Evolutionary conservation across 2,888 invertebrate genomes (phyloP).

Genomic region (Schizaphis graminum): DNA sequence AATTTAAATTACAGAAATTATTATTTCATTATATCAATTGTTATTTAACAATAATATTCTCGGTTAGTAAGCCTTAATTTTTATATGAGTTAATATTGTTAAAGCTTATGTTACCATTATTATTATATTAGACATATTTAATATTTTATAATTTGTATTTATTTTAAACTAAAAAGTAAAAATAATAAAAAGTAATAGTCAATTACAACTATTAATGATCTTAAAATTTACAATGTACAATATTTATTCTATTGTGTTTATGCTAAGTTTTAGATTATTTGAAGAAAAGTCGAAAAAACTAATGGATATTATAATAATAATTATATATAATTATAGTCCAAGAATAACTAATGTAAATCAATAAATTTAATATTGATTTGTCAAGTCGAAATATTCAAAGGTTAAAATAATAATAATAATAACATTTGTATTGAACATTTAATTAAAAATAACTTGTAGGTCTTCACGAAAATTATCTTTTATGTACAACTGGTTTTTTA

Average conservation of each 20-base stretch:
- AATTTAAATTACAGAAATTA: not conserved
- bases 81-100: not conserved
- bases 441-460: not conserved
- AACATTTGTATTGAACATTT: not conserved
- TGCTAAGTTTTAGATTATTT: no score
- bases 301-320: no score
- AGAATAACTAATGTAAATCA: not conserved
- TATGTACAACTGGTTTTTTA: not conserved
- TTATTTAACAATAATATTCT: not conserved
- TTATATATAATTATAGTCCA: no score
- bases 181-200: no score
- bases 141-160: not conserved
- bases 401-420: not conserved
- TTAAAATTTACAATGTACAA: not conserved
- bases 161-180: not conserved
- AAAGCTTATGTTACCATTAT: not conserved
- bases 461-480: not conserved
- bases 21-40: not conserved
- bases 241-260: not conserved
- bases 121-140: not conserved
- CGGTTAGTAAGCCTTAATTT: not conserved
- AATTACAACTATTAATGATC: not conserved
- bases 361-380: not conserved
- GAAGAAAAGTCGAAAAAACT: no score
- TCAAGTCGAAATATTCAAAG: not conserved